Percentiles rank a stretch among this genome's conserved stretches.
Conservation (phyloP, 2,797 vertebrate genomes). For the Propithecus deckenii region DNA sequence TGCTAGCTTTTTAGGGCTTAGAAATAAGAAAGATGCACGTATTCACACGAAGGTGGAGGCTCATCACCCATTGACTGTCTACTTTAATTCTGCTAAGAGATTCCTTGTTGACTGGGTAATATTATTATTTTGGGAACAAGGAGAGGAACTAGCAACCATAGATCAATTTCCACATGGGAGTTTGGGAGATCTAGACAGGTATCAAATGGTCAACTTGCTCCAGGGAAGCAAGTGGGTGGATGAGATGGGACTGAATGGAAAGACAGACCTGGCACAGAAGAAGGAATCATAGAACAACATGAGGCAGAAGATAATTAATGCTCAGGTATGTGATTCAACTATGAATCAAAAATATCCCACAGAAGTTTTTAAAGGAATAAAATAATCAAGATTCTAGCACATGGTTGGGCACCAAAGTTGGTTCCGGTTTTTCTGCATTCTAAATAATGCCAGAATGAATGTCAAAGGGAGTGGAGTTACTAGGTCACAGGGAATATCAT, state of each 20-base stretch:
- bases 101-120: not conserved
- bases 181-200: not conserved
- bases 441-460: not conserved
- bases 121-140: not conserved
- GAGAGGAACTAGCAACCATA: not conserved
- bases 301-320: not conserved
- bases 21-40: not conserved
- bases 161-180: not conserved
- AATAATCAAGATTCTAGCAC: not conserved
- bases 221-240: not conserved
- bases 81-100: not conserved
- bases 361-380: not conserved
- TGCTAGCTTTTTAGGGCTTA: not conserved
- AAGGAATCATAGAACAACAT: not conserved
- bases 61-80: not conserved
- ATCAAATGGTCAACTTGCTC: not conserved
- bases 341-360: not conserved
- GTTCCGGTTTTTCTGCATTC: not conserved
- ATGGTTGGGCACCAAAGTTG: not conserved
- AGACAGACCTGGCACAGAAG: not conserved
- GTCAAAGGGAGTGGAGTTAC: not conserved
- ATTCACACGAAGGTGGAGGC: not conserved
- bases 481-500: not conserved
- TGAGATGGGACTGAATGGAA: not conserved
- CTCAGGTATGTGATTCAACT: not conserved